phyloP scores from a whole-genome alignment of 2,888 invertebrate species.

The Stenichneumon culpator region DNA sequence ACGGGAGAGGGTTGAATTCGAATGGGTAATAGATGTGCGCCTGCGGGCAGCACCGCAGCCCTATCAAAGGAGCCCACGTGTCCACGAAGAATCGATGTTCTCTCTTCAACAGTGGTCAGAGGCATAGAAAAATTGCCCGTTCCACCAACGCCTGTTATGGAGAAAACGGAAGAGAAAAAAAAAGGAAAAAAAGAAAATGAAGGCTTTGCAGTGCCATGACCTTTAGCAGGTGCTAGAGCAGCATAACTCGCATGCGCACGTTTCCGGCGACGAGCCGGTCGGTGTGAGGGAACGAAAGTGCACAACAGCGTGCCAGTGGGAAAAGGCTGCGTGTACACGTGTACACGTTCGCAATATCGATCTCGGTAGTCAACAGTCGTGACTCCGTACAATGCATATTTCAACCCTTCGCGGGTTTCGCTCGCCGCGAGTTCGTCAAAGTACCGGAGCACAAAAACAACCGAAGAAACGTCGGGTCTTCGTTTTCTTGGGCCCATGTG shows the following conservation, averaged over 20 bases:
- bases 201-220: slow-evolving; percentile 49
- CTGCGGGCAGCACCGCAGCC: background rate
- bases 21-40: background rate
- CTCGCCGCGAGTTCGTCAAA: slow-evolving; percentile 7
- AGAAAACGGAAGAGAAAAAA: slow-evolving; percentile 12
- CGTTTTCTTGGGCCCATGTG: background rate
- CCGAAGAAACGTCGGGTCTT: background rate
- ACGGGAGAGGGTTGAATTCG: background rate
- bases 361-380: slow-evolving; percentile 8
- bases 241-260: slow-evolving; percentile 24
- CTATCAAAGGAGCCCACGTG: slow-evolving; percentile 15
- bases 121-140: slow-evolving; percentile 1
- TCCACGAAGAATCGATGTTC: slow-evolving; percentile 29
- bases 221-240: slow-evolving; percentile 43
- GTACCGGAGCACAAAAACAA: background rate
- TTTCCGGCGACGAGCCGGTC: slow-evolving; percentile 27
- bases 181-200: slow-evolving; percentile 7
- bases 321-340: background rate
- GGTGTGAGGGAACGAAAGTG: slow-evolving; percentile 12
- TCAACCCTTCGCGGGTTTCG: slow-evolving; percentile 3
- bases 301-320: slow-evolving; percentile 13
- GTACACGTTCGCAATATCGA: slow-evolving; percentile 35
- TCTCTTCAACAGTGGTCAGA: background rate
- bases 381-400: slow-evolving; percentile 28
- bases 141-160: background rate